Base-by-base conservation (phyloP, 2,797 vertebrate species). In the Pogonophryne albipinna region DNA sequence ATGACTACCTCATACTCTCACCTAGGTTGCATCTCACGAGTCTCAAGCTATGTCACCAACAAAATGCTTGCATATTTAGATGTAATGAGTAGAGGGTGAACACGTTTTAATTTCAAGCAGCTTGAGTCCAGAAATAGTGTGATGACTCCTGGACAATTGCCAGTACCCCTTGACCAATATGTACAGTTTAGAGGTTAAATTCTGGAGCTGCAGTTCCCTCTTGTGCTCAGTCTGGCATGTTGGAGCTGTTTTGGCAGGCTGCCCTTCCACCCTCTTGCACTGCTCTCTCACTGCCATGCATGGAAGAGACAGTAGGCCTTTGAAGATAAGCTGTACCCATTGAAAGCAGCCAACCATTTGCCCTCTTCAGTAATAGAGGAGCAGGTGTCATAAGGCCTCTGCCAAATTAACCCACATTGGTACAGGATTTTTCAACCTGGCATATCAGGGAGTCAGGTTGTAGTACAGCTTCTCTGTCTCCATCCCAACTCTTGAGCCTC, bases 1-100 rank as follows among this genome's bases (percentile, higher is more conserved):
- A 86, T 87, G 90, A 91, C 92, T 93, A 94, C 93, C 93, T 94
- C 93, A 93, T 74, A 81, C 84, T 92, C 90, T 92, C 90, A 87
- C 90, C 87, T 85, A 88, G 85, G 89, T 86, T 90, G 89, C 90
- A 92, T 94, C 91, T 94, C 90, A 85, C 58, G 63, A 86, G 83
- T 91, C 76, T 86, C 74, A 55, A 88, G 74, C 79, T 85, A 68
- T 16, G 19, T 74, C 75, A 42, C 51, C 71, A 77, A 71, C 78
- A 60, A 68, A 70, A 85, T 78, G 78, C 64, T 74, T 73, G 61
- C 70, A 58, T 56, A 52, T 89, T 82, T 81, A 83, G 76, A 79
- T 71, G 58, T 80, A 80, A 80, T 74, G 71, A 78, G 56, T 85
- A 83, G 70, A 76, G 74, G 78, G 76, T 84, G 68, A 85, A 79